Evolutionary conservation across 1,140 invertebrate species (phyloP), one percentile per base, ranked within the genome.

Genomic region (Drosophila navojoa): DNA sequence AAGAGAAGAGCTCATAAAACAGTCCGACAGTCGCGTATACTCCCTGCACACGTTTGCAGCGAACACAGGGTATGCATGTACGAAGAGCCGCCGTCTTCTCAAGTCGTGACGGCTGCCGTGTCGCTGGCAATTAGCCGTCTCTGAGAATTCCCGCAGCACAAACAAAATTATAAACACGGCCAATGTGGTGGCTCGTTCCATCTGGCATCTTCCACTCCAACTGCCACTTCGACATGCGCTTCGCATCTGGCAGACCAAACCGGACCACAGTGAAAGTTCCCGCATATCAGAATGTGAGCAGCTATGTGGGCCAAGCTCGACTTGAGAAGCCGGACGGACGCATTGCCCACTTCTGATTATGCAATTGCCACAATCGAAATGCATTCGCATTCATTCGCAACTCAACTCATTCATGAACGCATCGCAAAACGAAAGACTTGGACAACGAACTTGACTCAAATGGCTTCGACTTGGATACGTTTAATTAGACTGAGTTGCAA

Each of bases 211-310:
- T 10, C 13, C 13, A 27, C 49, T 15, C 7, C 50, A 5, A 16
- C 29, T 9, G 4, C 13, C 13, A 27, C 49, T 15, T 19, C 77
- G 61, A 64, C 27, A 35, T 10, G 50, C 3, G 45, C 44, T 50
- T 9, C 32, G 45, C 15, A 19, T 42, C 40, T 42, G 16, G 22
- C 19, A 29, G 49, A 55, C 69, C 60, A 95, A 95, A 95, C 95
- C 95, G 95, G 95, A 96, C 96, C 95, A 95, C 53, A 71, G 68
- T 62, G 60, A 71, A 55, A 63, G 59, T 71, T 25, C 16, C 60
- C 53, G 42, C 57, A 53, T 19, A 50, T 40, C 7, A 32, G 50
- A 70, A 62, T 70, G 29, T 16, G 10, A 10, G 45, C 32, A 15
- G 15, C 22, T 54, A 69, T 62, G 40, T 69, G 55, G 64, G 64